phyloP scores from a whole-genome alignment of 2,888 invertebrate genomes.

The Zele albiditarsus region DNA sequence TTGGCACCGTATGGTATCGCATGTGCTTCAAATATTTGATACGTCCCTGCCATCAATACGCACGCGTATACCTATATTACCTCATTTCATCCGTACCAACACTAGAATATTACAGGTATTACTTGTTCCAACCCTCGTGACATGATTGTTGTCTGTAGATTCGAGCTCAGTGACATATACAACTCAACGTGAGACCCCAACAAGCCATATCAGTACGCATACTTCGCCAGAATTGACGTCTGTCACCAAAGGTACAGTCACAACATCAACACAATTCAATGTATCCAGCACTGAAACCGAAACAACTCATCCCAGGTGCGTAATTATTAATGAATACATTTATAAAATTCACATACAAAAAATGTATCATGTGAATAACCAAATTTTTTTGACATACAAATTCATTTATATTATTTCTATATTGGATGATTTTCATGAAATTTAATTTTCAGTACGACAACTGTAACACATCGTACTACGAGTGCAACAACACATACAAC shows the following conservation, averaged over 20 bases:
- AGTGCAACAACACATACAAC: constrained; percentile 61
- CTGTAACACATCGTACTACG: constrained; percentile 63
- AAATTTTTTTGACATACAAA: neutral
- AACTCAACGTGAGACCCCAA: constrained; percentile 64
- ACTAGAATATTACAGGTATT: constrained; percentile 1
- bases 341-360: neutral
- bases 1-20: neutral
- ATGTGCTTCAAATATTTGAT: constrained; percentile 11
- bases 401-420: neutral
- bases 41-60: constrained; percentile 48
- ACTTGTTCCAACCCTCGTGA: constrained; percentile 24
- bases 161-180: constrained; percentile 68
- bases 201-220: constrained; percentile 63
- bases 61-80: constrained; percentile 53
- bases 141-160: constrained; percentile 54
- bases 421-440: neutral
- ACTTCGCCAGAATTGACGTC: constrained; percentile 61
- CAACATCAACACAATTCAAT: constrained; percentile 64
- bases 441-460: constrained; percentile 55
- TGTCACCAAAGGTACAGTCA: constrained; percentile 59
- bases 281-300: constrained; percentile 63
- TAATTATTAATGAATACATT: neutral
- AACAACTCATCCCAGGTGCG: constrained; percentile 66
- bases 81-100: constrained; percentile 34
- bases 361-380: neutral